phyloP scores from a whole-genome alignment of 2,113 vertebrate genomes.

The Hucho hucho region DNA sequence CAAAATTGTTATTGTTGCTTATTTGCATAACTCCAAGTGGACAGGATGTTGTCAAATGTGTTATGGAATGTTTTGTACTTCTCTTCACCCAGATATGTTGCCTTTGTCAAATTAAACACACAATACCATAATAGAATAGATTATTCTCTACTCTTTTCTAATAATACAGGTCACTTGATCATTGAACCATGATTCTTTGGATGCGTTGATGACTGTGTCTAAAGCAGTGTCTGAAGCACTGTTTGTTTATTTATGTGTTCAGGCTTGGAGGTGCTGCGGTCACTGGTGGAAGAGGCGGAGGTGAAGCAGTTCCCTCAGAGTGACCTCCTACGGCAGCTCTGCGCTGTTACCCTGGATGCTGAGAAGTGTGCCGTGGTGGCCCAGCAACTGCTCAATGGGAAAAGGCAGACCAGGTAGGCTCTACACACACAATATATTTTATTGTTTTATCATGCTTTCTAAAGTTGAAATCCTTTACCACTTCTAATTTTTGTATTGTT shows the following conservation, averaged over 20 bases:
- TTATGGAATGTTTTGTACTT: no score
- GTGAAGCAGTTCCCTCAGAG: conserved; percentile 83
- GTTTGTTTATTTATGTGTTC: conserved; percentile 6
- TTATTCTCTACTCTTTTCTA: no score
- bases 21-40: no score
- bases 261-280: conserved; percentile 88
- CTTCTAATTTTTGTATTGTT: no score
- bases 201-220: neutral
- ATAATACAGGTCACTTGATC: no score
- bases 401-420: conserved; percentile 87
- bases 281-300: conserved; percentile 88
- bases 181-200: no score
- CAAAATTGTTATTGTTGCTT: no score
- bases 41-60: no score
- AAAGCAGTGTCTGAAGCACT: neutral
- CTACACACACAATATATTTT: neutral
- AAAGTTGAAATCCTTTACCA: no score
- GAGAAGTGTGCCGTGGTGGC: conserved; percentile 91
- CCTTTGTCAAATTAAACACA: neutral
- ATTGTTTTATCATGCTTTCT: no score
- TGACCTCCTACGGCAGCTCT: conserved; percentile 82
- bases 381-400: conserved; percentile 93
- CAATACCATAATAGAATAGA: no score
- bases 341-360: conserved; percentile 81
- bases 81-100: neutral